Evolutionary conservation across 2,888 invertebrate species (phyloP), one percentile per base, ranked within the genome.

Genomic region (Synergus laeviventris): DNA sequence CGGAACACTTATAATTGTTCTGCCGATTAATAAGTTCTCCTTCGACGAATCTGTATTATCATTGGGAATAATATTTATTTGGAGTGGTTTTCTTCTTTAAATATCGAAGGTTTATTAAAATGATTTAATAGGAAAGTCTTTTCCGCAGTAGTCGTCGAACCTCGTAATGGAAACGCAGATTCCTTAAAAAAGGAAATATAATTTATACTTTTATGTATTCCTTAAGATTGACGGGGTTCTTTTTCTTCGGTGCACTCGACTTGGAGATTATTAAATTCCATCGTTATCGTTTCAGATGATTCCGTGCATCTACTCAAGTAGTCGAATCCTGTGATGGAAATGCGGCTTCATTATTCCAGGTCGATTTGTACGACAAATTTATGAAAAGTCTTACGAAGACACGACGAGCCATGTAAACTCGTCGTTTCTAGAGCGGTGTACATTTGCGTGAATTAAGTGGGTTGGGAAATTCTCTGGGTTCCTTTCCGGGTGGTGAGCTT

Each of bases 401-500:
- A 31, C 31, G 45, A 45, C 24, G 66, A 66, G 45, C 24, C 42
- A 45, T 66, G 66, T 66, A 66, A 66, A 66, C 45, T 66, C 42
- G 42, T 66, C 45, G 24, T 66, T 42, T 42, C 21, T 39, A 2
- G 38, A 66, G 66, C n/a, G 24, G 14, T 42, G 66, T 45, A 66
- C 45, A 66, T 66, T 66, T 42, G 21, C 66, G 24, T 66, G 42
- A 45, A 66, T 16, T 42, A 66, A 66, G 24, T 66, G 24, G 66
- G 66, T 66, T 42, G 45, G 21, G 75, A 73, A 61, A 75, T 61
- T 73, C 73, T 75, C 75, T n/a, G 49, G 56, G 14, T 66, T 16
- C 24, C 16, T 64, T 64, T 21, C 66, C 24, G 24, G 42, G 21
- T 39, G 66, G 45, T 45, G 79, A 83, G 81, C 81, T 87, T 87